A percentile compares a stretch with the other conserved stretches of the same genome.
phyloP scores from a whole-genome alignment of 2,113 vertebrate genomes.

The human (Homo sapiens) region DNA sequence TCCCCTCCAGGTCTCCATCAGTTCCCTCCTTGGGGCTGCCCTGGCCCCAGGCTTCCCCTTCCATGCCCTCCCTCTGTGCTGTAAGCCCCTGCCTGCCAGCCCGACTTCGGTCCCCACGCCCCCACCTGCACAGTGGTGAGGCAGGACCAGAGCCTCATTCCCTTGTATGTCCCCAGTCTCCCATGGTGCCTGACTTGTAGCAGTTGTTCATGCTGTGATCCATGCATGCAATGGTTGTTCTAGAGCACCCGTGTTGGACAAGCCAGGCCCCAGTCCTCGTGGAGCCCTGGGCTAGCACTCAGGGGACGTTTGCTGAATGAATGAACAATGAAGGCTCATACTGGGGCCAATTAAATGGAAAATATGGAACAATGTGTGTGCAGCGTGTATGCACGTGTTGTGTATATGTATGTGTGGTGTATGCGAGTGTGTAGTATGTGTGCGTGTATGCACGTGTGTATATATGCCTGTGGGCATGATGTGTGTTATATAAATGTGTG shows the following conservation, averaged over 20 bases:
- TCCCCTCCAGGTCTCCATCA: not conserved
- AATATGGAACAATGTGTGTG: too few species aligned
- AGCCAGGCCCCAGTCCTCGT: accelerated
- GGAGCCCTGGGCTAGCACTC: accelerated
- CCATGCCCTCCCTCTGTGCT: not conserved
- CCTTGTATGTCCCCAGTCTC: too few species aligned
- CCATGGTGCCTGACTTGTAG: accelerated
- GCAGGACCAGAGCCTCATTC: not conserved
- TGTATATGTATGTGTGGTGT: too few species aligned
- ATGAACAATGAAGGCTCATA: accelerated
- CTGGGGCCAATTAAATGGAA: not conserved
- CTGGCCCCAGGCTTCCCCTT: not conserved
- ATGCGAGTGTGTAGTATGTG: not conserved
- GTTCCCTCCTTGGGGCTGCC: not conserved
- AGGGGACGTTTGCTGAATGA: not conserved
- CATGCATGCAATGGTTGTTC: not conserved
- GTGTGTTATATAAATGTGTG: too few species aligned
- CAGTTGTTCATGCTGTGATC: not conserved
- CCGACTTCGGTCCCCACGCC: not conserved
- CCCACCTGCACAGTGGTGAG: accelerated
- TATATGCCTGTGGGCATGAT: not conserved
- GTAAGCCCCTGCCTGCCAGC: not conserved
- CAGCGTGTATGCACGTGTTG: too few species aligned
- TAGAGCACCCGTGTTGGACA: accelerated
- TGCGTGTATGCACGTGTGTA: not conserved